Evolutionary conservation across 2,113 vertebrate genomes (phyloP).

Genomic region (Apodemus sylvaticus): DNA sequence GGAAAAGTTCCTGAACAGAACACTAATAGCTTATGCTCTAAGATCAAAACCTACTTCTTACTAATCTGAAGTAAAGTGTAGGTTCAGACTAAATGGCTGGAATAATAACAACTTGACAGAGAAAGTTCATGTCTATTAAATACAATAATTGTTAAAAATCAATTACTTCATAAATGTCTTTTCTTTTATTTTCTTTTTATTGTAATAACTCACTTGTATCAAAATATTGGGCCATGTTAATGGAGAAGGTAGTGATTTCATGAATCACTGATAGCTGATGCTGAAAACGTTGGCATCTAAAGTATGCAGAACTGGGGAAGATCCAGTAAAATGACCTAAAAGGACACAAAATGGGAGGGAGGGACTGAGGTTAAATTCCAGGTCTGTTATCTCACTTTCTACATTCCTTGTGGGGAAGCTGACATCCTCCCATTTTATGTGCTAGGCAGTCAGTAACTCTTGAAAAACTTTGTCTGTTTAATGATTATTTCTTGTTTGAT

Average conservation of each 20-base stretch:
- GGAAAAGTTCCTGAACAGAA: no score
- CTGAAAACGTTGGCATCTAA: constrained; percentile 19
- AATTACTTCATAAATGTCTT: neutral
- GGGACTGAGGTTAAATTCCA: neutral
- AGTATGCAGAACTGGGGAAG: neutral
- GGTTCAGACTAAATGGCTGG: neutral
- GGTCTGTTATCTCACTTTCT: neutral
- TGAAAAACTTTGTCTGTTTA: neutral
- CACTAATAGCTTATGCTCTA: no score
- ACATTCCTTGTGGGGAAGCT: neutral
- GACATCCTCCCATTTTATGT: neutral
- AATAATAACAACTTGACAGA: neutral
- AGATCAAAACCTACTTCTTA: neutral
- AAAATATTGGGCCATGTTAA: neutral
- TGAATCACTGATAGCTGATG: neutral
- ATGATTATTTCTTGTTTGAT: neutral
- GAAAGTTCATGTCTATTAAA: neutral
- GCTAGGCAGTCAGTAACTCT: neutral
- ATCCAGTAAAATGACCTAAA: neutral
- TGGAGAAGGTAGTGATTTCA: neutral
- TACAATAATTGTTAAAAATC: neutral
- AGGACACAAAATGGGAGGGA: neutral
- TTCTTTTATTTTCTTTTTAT: neutral
- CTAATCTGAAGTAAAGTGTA: neutral
- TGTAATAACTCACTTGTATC: neutral